Evolutionary conservation across 2,888 invertebrate species (phyloP), one percentile per base, ranked within the genome.

Genomic region (Abrostola triplasia): DNA sequence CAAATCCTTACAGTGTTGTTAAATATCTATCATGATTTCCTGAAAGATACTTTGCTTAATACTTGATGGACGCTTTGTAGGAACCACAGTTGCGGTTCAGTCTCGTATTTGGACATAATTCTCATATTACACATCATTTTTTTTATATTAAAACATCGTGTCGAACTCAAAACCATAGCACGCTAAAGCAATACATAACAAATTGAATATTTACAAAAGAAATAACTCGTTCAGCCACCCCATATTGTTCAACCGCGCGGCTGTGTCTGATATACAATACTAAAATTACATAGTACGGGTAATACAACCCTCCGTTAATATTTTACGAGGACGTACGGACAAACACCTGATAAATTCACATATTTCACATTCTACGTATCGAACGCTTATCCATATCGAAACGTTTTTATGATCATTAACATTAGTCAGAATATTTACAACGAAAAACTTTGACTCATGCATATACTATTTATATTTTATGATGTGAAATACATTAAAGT

Each of bases 331-430:
- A 11, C 52, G 37, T 9, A 12, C 6, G 36, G 11, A 36, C 35
- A 7, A 1, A 7, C 12, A 56, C 44, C 37, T 56, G 55, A 44
- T 36, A 36, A 5, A 54, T 35, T 54, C 54, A 42, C 36, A 49
- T 49, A 9, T 7, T 7, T 40, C 7, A 7, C 8, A 11, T n/a
- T 49, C 11, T 10, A 35, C 11, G 0, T 59, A 69, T 51, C n/a
- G 50, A 64, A 49, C 13, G 47, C 24, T 35, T 56, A 52, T 36
- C 50, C 57, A 37, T 60, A 47, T 10, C 59, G 40, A 41, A 70
- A 64, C 44, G 60, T 58, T 74, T 60, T 70, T 70, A 74, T 47
- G 57, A 75, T 47, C 60, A 74, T 72, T 64, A 64, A 36, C 37
- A 55, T 64, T 70, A 53, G 49, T 59, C 44, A 44, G 64, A 9